Evolutionary conservation across 35 echinoderm and acorn worm genomes (phyloP).

Genomic region (Lytechinus pictus): DNA sequence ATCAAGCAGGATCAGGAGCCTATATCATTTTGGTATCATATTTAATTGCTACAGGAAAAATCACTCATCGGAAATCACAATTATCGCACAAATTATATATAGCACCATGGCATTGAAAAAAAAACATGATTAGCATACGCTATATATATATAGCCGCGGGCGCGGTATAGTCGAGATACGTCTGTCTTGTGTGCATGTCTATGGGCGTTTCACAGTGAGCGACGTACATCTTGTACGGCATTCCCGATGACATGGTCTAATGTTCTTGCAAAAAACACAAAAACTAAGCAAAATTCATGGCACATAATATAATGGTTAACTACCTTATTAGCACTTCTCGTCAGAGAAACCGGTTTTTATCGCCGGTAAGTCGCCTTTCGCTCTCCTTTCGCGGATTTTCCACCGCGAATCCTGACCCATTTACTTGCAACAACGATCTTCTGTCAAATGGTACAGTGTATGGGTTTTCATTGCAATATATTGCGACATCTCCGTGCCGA

Average conservation of each 20-base stretch:
- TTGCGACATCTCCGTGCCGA: not conserved
- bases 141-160: too few relatives aligned
- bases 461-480: slow-evolving; percentile 40
- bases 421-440: slow-evolving; percentile 23
- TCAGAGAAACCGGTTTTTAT: slow-evolving; percentile 46
- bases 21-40: too few relatives aligned
- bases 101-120: not conserved
- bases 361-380: slow-evolving; percentile 51
- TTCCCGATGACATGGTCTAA: not conserved
- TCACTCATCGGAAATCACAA: too few relatives aligned
- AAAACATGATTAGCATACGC: not conserved
- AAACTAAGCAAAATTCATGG: not conserved
- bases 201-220: too few relatives aligned
- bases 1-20: too few relatives aligned
- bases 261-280: not conserved
- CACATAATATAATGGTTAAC: not conserved
- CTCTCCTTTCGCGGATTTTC: slow-evolving; percentile 44
- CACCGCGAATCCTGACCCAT: slow-evolving; percentile 42
- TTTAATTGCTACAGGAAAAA: too few relatives aligned
- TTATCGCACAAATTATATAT: not conserved
- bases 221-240: too few relatives aligned
- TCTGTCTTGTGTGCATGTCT: too few relatives aligned
- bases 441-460: not conserved
- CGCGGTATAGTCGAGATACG: too few relatives aligned
- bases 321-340: slow-evolving; percentile 55